Conservation (phyloP, 2,113 vertebrate species). For the Dasyprocta punctata region DNA sequence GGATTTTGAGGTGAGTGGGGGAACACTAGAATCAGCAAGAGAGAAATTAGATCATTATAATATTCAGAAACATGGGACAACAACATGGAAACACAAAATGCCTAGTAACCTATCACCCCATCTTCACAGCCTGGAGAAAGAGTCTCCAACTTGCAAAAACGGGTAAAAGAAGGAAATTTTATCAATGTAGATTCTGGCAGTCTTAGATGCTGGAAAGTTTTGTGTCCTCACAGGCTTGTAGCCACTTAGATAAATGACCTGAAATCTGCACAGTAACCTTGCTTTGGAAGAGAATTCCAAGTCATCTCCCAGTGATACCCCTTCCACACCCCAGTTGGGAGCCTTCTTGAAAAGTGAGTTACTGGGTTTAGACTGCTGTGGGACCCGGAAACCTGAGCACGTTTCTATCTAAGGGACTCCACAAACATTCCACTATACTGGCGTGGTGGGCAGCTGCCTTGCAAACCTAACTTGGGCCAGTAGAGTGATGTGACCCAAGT, state of each 20-base stretch:
- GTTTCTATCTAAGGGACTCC: not conserved
- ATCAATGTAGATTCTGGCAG: not conserved
- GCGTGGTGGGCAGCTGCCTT: not conserved
- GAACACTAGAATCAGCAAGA: not conserved
- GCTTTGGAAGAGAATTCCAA: not conserved
- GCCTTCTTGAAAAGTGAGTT: not conserved
- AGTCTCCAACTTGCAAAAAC: not conserved
- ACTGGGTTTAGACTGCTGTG: not conserved
- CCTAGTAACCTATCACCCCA: not conserved
- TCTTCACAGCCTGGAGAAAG: not conserved
- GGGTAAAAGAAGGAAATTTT: not conserved
- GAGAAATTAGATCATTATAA: not conserved
- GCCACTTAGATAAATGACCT: not conserved
- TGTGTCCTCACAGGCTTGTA: not conserved
- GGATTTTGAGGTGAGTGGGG: not conserved
- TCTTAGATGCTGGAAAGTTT: not conserved
- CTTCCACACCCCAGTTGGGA: not conserved
- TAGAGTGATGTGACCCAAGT: not conserved
- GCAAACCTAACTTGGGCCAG: not conserved
- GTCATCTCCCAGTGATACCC: not conserved
- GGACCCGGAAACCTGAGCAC: not conserved
- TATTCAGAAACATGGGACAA: not conserved
- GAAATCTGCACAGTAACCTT: not conserved
- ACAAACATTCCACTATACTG: not conserved
- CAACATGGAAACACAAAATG: not conserved